Conservation (phyloP, 2,888 invertebrate species). For the Hoplodrina blanda region DNA sequence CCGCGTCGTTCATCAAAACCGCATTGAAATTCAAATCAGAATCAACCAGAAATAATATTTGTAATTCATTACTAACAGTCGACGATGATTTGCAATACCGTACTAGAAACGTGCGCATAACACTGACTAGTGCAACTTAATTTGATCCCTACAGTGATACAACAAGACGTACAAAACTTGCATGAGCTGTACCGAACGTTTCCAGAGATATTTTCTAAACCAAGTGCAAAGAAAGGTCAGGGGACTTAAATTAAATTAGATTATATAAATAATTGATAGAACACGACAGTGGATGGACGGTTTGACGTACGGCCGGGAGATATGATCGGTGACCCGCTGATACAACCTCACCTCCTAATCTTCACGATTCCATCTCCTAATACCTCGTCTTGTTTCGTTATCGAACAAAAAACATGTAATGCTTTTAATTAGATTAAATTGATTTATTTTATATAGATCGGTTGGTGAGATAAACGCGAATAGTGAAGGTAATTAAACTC, state of each 20-base stretch:
- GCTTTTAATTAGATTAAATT: constrained; percentile 91
- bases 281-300: constrained; percentile 87
- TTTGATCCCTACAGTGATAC: constrained; percentile 77
- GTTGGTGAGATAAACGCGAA: constrained; percentile 78
- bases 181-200: constrained; percentile 76
- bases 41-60: constrained; percentile 71
- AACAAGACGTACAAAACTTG: constrained; percentile 80
- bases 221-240: constrained; percentile 87
- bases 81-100: constrained; percentile 58
- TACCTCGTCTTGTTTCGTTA: constrained; percentile 88
- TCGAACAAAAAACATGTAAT: constrained; percentile 89
- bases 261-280: constrained; percentile 88
- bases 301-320: constrained; percentile 85
- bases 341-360: constrained; percentile 84
- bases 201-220: constrained; percentile 72
- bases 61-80: constrained; percentile 68
- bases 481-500: constrained; percentile 86
- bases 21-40: constrained; percentile 71
- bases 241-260: constrained; percentile 89
- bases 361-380: constrained; percentile 87
- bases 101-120: constrained; percentile 55
- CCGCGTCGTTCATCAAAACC: constrained; percentile 45
- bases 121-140: constrained; percentile 65
- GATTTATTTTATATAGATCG: constrained; percentile 88
- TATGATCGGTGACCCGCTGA: constrained; percentile 89